These are phyloP conservation scores for Bombus confusus DNA, from an alignment of 1,140 invertebrate genomes.

Conservation along the genomic window DNA sequence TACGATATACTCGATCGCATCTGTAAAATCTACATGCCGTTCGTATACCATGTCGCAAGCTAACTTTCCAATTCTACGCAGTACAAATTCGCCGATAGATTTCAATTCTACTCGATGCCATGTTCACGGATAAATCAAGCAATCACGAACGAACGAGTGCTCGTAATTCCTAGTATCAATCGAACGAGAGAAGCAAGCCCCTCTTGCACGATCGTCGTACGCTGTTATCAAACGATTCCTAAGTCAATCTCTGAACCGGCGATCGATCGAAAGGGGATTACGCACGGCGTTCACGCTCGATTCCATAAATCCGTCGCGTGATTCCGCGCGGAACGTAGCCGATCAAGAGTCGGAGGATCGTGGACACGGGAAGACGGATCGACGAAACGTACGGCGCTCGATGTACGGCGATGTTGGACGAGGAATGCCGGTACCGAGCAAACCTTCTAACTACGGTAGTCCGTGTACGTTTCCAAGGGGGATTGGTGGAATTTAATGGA, in stretches of 20 bases:
- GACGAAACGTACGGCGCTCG: constrained; percentile 35
- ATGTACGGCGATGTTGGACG: constrained; percentile 60
- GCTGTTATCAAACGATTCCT: constrained; percentile 42
- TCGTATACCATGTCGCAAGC: not conserved
- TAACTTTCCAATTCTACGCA: not conserved
- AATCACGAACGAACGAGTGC: not conserved
- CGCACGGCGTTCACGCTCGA: constrained; percentile 44
- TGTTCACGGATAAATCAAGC: not conserved
- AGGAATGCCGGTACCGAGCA: constrained; percentile 60
- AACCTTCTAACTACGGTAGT: constrained; percentile 68
- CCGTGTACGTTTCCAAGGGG: constrained; percentile 54
- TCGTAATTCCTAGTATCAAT: constrained; percentile 14
- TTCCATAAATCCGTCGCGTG: constrained; percentile 58
- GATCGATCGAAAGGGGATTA: constrained; percentile 31
- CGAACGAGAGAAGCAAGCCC: not conserved
- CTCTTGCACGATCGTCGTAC: constrained; percentile 23
- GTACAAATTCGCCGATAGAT: not conserved
- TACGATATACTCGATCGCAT: not conserved
- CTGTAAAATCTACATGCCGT: not conserved
- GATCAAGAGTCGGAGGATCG: constrained; percentile 6
- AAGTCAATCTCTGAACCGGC: constrained; percentile 37
- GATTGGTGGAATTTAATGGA: constrained; percentile 68
- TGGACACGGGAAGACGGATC: constrained; percentile 34
- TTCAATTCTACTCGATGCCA: not conserved
- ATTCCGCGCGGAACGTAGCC: constrained; percentile 19